phyloP scores from a whole-genome alignment of 2,797 vertebrate species.

The Paramormyrops hopkinsi region DNA sequence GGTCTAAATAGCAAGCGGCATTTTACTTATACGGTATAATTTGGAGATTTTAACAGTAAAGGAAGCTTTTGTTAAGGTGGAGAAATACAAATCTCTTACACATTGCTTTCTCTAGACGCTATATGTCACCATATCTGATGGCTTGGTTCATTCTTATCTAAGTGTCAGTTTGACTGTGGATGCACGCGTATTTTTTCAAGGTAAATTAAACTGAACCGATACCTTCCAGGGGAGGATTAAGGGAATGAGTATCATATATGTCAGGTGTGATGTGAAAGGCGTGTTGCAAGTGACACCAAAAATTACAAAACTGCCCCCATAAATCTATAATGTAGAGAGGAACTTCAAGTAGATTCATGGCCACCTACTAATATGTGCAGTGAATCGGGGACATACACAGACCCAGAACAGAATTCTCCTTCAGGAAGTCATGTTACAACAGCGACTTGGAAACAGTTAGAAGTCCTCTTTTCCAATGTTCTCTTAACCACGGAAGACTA shows the following conservation, averaged over 20 bases:
- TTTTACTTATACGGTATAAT: neutral
- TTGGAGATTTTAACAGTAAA: neutral
- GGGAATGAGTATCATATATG: neutral
- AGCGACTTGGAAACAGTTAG: neutral
- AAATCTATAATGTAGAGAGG: neutral
- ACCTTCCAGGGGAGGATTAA: neutral
- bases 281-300: neutral
- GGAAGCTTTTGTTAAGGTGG: neutral
- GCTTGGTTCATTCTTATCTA: neutral
- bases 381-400: neutral
- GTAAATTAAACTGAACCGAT: neutral
- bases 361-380: neutral
- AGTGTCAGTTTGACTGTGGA: neutral
- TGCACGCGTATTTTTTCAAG: neutral
- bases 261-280: neutral
- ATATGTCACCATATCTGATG: neutral
- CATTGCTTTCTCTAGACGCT: neutral
- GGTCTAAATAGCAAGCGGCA: neutral
- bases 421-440: neutral
- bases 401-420: neutral
- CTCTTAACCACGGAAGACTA: neutral
- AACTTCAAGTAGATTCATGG: neutral
- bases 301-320: neutral
- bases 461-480: neutral
- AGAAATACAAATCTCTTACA: neutral